Percentiles rank a stretch among this genome's conserved stretches.
These are phyloP conservation scores for Drosophila paramelanica DNA, from an alignment of 2,888 invertebrate genomes.

Conservation along the genomic window DNA sequence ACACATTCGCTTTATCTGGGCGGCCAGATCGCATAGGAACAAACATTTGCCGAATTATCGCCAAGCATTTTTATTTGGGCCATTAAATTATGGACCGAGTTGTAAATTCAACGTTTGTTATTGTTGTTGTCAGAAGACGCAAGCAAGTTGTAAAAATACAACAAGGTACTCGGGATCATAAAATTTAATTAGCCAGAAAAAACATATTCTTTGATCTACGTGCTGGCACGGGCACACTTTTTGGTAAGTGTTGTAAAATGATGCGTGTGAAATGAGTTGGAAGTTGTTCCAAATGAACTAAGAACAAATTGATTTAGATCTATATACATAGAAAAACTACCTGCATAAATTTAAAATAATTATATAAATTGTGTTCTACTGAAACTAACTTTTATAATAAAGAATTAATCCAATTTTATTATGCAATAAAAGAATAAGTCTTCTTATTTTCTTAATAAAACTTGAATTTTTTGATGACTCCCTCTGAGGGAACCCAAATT, in stretches of 20 bases:
- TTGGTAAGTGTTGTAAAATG: background rate
- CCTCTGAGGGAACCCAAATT: conserved; percentile 1
- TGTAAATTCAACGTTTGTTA: conserved; percentile 5
- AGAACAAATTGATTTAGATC: no score
- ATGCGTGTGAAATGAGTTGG: no score
- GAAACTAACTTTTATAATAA: no score
- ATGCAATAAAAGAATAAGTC: background rate
- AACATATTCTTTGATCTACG: conserved; percentile 19
- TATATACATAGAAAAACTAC: no score
- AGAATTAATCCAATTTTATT: background rate
- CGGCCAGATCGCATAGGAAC: background rate
- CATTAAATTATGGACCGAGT: conserved; percentile 25
- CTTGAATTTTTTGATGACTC: background rate
- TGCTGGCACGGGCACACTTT: background rate
- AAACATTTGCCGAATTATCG: conserved; percentile 16
- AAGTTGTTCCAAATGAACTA: no score
- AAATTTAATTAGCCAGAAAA: conserved; percentile 60
- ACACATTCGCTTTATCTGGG: background rate
- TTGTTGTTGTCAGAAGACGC: background rate
- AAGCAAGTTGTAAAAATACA: conserved; percentile 10
- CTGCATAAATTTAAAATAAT: no score
- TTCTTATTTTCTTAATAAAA: no score
- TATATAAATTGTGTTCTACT: no score
- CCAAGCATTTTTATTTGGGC: conserved; percentile 16
- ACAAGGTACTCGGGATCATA: conserved; percentile 39